phyloP scores from a whole-genome alignment of 2,113 vertebrate genomes.

The Melanotaenia duboulayi region DNA sequence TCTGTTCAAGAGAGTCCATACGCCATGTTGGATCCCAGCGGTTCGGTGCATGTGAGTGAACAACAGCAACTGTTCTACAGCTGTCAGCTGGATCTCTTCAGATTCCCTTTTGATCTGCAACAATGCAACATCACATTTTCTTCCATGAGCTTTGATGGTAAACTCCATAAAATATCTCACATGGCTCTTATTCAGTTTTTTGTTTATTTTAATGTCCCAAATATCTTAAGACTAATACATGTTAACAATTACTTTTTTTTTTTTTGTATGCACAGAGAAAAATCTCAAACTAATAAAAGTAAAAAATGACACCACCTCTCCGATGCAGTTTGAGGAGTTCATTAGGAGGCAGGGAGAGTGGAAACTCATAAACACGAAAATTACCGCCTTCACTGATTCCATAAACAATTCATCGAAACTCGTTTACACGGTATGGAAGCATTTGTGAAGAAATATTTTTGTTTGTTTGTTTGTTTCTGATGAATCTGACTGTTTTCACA shows the following conservation, averaged over 20 bases:
- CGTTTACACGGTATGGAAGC: neutral
- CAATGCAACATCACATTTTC: slow-evolving; percentile 51
- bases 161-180: neutral
- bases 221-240: neutral
- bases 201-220: no score
- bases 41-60: neutral
- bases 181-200: no score
- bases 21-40: neutral
- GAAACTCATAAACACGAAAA: slow-evolving; percentile 10
- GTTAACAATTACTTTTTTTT: neutral
- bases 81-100: slow-evolving; percentile 50
- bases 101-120: slow-evolving; percentile 73
- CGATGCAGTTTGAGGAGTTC: rapidly evolving
- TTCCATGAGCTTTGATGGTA: slow-evolving; percentile 23
- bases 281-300: rapidly evolving
- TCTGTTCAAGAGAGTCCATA: neutral
- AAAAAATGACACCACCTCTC: rapidly evolving
- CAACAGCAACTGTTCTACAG: slow-evolving; percentile 46
- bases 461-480: neutral
- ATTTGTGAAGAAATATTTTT: neutral
- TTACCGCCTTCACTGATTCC: rapidly evolving
- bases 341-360: slow-evolving; percentile 64
- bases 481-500: slow-evolving; percentile 31
- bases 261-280: neutral
- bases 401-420: rapidly evolving